Conservation (phyloP, 2,113 vertebrate genomes). For the Dasyurus viverrinus region DNA sequence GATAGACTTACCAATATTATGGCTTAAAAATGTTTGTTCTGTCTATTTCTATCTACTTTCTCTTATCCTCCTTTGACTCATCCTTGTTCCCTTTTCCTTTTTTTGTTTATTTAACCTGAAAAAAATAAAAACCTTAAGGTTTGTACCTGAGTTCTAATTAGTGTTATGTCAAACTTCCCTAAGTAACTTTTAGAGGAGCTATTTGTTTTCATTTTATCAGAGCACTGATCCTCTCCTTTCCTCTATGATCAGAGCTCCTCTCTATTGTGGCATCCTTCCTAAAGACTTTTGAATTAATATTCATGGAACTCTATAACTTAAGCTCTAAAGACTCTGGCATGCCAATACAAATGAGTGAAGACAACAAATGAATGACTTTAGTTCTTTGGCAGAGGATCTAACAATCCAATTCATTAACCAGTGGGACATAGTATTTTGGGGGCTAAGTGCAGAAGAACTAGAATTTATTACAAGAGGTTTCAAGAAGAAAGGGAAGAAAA, state of each 20-base stretch:
- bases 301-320: neutral
- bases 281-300: neutral
- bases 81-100: neutral
- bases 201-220: neutral
- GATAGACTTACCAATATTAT: fast-evolving
- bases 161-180: neutral
- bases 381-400: neutral
- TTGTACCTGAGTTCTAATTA: neutral
- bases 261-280: neutral
- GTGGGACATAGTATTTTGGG: neutral
- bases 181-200: neutral
- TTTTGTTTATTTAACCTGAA: neutral
- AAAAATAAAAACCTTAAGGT: too few relatives aligned
- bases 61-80: too few relatives aligned
- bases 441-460: too few relatives aligned
- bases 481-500: neutral
- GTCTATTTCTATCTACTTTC: too few relatives aligned
- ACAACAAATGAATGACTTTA: fast-evolving
- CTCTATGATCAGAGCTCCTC: neutral
- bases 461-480: neutral
- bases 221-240: fast-evolving
- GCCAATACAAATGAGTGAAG: neutral
- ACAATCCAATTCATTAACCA: too few relatives aligned
- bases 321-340: neutral
- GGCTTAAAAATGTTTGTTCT: neutral